phyloP scores from a whole-genome alignment of 2,797 vertebrate species.

The Lithobates pipiens region DNA sequence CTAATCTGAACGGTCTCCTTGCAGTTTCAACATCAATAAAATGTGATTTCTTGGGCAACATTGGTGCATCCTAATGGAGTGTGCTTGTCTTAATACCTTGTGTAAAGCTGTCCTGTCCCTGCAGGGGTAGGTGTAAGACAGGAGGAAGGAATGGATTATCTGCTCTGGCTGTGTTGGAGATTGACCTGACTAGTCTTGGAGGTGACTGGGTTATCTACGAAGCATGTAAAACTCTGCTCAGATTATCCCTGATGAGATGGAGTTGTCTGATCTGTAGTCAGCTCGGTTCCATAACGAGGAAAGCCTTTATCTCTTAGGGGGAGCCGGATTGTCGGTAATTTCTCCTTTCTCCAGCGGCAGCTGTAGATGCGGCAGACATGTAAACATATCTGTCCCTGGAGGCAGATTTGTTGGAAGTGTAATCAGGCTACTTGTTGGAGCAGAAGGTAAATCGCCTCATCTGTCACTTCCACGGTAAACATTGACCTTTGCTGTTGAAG shows the following conservation, averaged over 20 bases:
- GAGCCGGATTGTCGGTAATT: neutral
- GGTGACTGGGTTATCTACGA: neutral
- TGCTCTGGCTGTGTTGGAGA: neutral
- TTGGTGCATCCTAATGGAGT: too few species aligned
- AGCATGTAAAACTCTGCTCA: neutral
- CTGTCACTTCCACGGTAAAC: neutral
- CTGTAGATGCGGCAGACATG: neutral
- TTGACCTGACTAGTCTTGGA: neutral
- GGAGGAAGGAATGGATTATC: conserved; percentile 12
- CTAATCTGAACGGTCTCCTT: too few species aligned
- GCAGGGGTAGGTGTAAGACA: too few species aligned
- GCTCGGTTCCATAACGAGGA: neutral
- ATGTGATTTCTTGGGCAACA: too few species aligned
- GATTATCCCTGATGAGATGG: conserved; percentile 13
- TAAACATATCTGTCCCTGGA: conserved; percentile 10
- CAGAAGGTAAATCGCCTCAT: neutral
- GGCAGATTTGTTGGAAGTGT: neutral
- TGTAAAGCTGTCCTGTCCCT: too few species aligned
- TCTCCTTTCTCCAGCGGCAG: neutral
- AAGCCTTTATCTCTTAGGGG: neutral
- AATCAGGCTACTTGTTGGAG: neutral
- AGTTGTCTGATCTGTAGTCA: conserved; percentile 29
- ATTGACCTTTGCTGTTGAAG: neutral
- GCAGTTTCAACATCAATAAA: too few species aligned
- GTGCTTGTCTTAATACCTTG: too few species aligned